Evolutionary conservation across 2,113 vertebrate species (phyloP).

Genomic region (Petrocephalus microphthalmus): DNA sequence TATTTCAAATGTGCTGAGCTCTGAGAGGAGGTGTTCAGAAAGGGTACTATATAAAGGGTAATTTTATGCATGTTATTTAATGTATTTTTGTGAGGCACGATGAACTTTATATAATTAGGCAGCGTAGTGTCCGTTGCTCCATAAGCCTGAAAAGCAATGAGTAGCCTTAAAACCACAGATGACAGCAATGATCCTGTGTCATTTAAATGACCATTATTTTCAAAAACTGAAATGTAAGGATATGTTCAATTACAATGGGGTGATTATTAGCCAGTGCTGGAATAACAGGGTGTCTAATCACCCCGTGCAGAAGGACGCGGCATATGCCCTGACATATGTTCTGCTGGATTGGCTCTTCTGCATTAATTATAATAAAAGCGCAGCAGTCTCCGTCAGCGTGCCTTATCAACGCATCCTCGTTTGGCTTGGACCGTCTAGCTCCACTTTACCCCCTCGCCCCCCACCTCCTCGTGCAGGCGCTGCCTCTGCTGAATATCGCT

Average conservation of each 20-base stretch:
- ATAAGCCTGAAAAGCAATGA: not conserved
- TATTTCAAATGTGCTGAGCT: not conserved
- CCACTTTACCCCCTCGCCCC: not conserved
- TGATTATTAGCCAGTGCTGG: conserved; percentile 31
- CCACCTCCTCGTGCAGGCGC: not conserved
- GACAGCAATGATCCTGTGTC: not conserved
- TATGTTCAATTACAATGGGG: conserved; percentile 7
- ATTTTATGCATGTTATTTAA: not conserved
- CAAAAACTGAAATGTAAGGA: conserved; percentile 4
- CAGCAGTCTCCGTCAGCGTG: conserved; percentile 22
- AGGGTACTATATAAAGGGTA: not conserved
- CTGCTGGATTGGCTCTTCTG: conserved; percentile 10
- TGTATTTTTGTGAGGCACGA: not conserved
- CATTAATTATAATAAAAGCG: conserved; percentile 28
- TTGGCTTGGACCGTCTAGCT: not conserved
- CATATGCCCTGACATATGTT: conserved; percentile 42
- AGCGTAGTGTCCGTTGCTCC: not conserved
- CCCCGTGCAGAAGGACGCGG: conserved; percentile 11
- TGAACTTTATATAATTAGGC: not conserved
- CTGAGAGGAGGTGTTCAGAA: not conserved
- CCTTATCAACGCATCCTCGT: conserved; percentile 25
- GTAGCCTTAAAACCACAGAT: not conserved
- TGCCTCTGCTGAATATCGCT: not conserved
- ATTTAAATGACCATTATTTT: not conserved
- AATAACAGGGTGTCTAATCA: conserved; percentile 24